Conservation (phyloP, 2,888 invertebrate genomes). For the Nymphalis urticae region DNA sequence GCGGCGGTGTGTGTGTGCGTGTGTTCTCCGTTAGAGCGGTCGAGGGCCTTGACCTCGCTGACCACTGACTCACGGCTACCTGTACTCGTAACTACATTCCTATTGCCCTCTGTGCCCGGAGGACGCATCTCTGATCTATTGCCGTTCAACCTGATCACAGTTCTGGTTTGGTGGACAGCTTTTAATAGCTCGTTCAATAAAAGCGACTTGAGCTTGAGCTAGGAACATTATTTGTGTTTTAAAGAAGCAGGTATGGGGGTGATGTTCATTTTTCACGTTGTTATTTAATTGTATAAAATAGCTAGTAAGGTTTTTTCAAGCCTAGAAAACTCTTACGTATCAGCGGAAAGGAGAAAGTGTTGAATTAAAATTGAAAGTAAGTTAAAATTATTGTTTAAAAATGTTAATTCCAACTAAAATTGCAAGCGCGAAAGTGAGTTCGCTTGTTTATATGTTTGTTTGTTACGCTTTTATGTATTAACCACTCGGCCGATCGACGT, state of each 20-base stretch:
- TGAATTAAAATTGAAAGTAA: neutral
- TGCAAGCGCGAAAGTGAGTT: too few relatives aligned
- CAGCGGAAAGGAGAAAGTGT: neutral
- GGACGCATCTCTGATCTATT: constrained; percentile 11
- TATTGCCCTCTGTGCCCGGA: constrained; percentile 4
- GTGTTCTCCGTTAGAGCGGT: constrained; percentile 31
- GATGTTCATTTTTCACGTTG: too few relatives aligned
- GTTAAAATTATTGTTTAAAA: neutral
- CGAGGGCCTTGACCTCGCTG: constrained; percentile 37
- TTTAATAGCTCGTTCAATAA: neutral
- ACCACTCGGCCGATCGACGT: too few relatives aligned
- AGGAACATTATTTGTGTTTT: too few relatives aligned
- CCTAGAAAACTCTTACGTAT: neutral
- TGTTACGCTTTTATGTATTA: too few relatives aligned
- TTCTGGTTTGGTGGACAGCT: neutral
- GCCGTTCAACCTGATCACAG: constrained; percentile 1
- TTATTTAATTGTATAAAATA: too few relatives aligned
- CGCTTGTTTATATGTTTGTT: too few relatives aligned
- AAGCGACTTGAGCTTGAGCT: too few relatives aligned
- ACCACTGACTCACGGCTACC: constrained; percentile 30
- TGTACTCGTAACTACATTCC: constrained; percentile 9
- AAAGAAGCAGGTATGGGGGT: too few relatives aligned
- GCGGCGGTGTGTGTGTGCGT: constrained; percentile 23
- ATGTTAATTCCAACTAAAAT: too few relatives aligned
- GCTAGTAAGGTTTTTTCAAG: too few relatives aligned